Conservation (phyloP, 1,140 invertebrate genomes). For the Pseudomyrmex cubaensis region DNA sequence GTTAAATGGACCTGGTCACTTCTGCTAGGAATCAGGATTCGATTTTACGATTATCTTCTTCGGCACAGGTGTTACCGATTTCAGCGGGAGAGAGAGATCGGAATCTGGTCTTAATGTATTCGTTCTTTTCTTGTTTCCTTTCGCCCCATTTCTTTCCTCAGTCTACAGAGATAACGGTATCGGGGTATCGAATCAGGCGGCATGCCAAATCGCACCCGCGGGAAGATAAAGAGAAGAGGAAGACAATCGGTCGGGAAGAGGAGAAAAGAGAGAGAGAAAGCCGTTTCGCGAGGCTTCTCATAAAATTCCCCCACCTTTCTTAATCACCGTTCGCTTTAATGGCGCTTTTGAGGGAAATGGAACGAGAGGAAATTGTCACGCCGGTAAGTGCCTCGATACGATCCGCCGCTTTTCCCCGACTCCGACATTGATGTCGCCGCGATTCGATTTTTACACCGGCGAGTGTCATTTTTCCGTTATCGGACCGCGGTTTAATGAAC, state of each 20-base stretch:
- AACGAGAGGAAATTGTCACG: slow-evolving; percentile 13
- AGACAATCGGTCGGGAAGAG: slow-evolving; percentile 12
- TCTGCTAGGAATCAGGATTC: slow-evolving; percentile 10
- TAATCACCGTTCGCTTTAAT: slow-evolving; percentile 51
- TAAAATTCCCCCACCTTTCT: slow-evolving; percentile 37
- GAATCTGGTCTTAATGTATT: slow-evolving; percentile 65
- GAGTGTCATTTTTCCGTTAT: neutral
- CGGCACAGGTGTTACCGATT: slow-evolving; percentile 23
- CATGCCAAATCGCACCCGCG: slow-evolving; percentile 70
- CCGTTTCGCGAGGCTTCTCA: slow-evolving; percentile 11
- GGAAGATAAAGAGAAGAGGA: slow-evolving; percentile 57
- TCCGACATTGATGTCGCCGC: neutral
- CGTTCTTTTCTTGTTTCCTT: slow-evolving; percentile 43
- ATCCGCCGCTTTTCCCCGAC: neutral
- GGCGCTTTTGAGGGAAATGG: slow-evolving; percentile 11
- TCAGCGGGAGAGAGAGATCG: slow-evolving; percentile 11
- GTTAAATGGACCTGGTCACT: slow-evolving; percentile 21
- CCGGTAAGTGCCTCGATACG: slow-evolving; percentile 15
- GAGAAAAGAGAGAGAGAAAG: neutral
- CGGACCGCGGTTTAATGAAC: slow-evolving; percentile 19
- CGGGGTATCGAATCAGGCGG: slow-evolving; percentile 68
- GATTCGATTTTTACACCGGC: neutral
- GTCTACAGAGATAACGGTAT: slow-evolving; percentile 59
- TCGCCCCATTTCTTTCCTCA: slow-evolving; percentile 43
- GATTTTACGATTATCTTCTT: slow-evolving; percentile 39